phyloP scores from a whole-genome alignment of 2,113 vertebrate species.

The Phaetusa simplex region DNA sequence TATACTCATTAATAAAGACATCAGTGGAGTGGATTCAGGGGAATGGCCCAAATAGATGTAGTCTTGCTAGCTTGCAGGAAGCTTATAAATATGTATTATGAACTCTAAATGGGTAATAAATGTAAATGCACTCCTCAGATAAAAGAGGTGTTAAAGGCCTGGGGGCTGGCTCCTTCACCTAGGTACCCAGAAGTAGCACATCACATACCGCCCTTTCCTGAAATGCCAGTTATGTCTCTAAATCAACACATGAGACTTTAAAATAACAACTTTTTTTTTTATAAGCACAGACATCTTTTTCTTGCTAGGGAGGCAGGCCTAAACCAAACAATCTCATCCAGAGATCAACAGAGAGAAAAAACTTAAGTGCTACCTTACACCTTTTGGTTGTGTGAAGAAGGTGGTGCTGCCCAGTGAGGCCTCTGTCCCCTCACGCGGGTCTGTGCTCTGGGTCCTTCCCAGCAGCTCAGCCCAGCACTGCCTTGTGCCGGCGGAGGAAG shows the following conservation, averaged over 20 bases:
- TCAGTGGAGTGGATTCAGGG: background rate
- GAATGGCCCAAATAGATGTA: background rate
- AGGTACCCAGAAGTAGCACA: background rate
- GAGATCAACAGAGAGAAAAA: background rate
- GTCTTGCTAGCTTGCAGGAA: background rate
- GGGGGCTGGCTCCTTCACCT: background rate
- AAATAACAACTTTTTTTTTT: background rate
- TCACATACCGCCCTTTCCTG: background rate
- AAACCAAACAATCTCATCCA: background rate
- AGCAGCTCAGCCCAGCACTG: background rate
- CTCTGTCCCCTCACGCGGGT: background rate
- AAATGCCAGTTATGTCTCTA: background rate
- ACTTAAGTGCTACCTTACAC: background rate
- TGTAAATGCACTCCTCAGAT: background rate
- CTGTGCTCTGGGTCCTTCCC: background rate
- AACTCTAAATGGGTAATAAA: background rate
- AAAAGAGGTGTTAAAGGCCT: background rate
- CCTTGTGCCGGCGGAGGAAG: background rate
- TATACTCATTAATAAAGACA: background rate
- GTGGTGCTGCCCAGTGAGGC: background rate
- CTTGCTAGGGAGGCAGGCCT: background rate
- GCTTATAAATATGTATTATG: background rate
- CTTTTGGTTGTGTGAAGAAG: background rate
- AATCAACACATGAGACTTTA: background rate
- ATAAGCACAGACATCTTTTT: background rate